Conservation (phyloP, 2,888 invertebrate genomes). For the Stenodera caucasica region DNA sequence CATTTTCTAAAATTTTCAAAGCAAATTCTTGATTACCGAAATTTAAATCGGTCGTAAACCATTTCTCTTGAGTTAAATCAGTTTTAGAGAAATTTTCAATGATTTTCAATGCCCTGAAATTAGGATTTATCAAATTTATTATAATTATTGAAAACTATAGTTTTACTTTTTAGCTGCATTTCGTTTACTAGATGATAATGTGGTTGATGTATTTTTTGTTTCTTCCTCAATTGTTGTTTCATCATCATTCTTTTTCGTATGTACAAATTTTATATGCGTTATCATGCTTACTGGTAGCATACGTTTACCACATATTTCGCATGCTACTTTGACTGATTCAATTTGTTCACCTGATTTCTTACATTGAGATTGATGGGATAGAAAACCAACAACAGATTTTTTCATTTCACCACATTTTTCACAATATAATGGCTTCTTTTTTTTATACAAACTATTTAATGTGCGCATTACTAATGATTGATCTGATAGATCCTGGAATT, state of each 20-base stretch:
- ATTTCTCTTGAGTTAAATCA: slow-evolving; percentile 22
- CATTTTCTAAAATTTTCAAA: slow-evolving; percentile 32
- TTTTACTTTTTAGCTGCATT: slow-evolving; percentile 56
- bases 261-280: slow-evolving; percentile 61
- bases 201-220: background rate
- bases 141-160: slow-evolving; percentile 7
- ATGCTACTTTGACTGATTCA: slow-evolving; percentile 57
- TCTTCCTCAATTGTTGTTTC: slow-evolving; percentile 6
- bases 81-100: slow-evolving; percentile 26
- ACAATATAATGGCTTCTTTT: slow-evolving; percentile 58
- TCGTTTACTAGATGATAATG: slow-evolving; percentile 40
- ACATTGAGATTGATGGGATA: slow-evolving; percentile 65
- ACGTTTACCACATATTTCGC: slow-evolving; percentile 60
- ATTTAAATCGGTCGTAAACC: slow-evolving; percentile 32
- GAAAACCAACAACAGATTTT: slow-evolving; percentile 62
- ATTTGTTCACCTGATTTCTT: slow-evolving; percentile 61
- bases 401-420: slow-evolving; percentile 58
- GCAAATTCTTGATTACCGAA: slow-evolving; percentile 33
- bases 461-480: slow-evolving; percentile 55
- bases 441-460: slow-evolving; percentile 56
- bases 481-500: slow-evolving; percentile 59
- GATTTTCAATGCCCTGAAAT: slow-evolving; percentile 35
- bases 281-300: slow-evolving; percentile 62
- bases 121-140: no score
- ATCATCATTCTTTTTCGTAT: slow-evolving; percentile 38